Base-by-base conservation (phyloP, 2,113 vertebrate genomes). In the Ifrita kowaldi region DNA sequence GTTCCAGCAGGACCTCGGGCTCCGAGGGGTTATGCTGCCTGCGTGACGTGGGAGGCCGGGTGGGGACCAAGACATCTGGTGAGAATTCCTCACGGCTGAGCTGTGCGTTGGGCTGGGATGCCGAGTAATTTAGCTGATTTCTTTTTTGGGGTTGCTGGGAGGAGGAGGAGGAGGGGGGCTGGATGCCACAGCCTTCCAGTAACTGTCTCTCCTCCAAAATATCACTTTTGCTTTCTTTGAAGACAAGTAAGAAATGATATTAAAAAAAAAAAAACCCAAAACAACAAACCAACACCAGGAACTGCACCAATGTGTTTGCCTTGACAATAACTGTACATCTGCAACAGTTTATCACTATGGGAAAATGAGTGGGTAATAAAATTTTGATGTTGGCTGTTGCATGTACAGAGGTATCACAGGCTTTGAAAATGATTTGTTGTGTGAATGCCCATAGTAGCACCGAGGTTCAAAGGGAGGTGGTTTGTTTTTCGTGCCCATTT, bases 31-130 rank as follows among this genome's bases (percentile, higher is more conserved):
- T 94, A 49, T 90, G 65, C 52, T 89, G 85, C 90, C 77, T 97
- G 94, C 71, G 41, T 97, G 95, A 96, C 24, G 94, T 96, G 90
- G 95, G 92, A 97, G 71, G 77, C 47, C 15, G 97, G 95, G 93
- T 96, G 97, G 97, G 88, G 93, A 97, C 62, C 70, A 44, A 94
- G 96, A 96, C 97, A 98, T 97, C 96, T 97, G 97, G 94, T 97
- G 84, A 96, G 95, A 97, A 97, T 98, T 98, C 96, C 96, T 98
- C 96, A 94, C 52, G 50, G 95, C 95, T 97, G 97, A 98, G 98
- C 95, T 98, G 92, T 98, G 94, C 33, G 47, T 97, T 97, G 97
- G 98, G 97, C 93, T 78, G 94, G 93, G 97, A 98, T 91, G 97
- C 93, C 68, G 63, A 97, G 95, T 95, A 95, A 96, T 92, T 97